These are phyloP conservation scores for Amblyteles armatorius DNA, from an alignment of 2,888 invertebrate species.

Conservation along the genomic window DNA sequence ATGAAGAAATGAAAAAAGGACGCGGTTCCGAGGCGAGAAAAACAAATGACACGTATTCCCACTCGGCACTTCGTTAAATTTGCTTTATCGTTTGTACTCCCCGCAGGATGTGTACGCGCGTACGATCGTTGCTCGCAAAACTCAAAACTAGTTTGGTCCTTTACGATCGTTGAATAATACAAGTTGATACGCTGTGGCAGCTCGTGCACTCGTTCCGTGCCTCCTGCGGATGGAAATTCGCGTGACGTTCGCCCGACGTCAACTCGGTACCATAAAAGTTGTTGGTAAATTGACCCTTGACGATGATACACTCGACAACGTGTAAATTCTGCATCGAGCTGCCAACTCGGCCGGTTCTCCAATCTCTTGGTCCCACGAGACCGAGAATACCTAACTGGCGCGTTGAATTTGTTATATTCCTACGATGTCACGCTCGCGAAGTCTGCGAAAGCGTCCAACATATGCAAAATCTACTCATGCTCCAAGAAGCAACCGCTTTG, in stretches of 20 bases:
- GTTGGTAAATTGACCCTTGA: constrained; percentile 50
- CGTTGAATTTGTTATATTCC: neutral
- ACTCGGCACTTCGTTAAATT: constrained; percentile 39
- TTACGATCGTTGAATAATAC: constrained; percentile 59
- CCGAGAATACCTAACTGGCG: neutral
- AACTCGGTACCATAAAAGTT: constrained; percentile 32
- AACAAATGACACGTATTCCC: constrained; percentile 33
- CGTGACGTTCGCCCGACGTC: constrained; percentile 51
- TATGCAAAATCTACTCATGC: neutral
- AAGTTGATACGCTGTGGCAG: constrained; percentile 61
- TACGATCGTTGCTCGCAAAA: constrained; percentile 26
- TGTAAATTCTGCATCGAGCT: constrained; percentile 46
- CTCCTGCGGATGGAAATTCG: constrained; percentile 51
- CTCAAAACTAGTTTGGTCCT: constrained; percentile 53
- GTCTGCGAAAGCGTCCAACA: neutral
- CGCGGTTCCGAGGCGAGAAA: neutral
- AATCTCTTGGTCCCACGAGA: neutral
- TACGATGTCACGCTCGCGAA: neutral
- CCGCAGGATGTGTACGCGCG: neutral
- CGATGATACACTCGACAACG: constrained; percentile 23
- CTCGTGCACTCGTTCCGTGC: constrained; percentile 9
- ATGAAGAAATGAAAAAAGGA: constrained; percentile 9
- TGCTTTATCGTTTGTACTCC: constrained; percentile 22
- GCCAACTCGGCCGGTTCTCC: neutral
- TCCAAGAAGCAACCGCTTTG: neutral